Percentiles rank a stretch among this genome's conserved stretches.
phyloP scores from a whole-genome alignment of 2,113 vertebrate species.

The Archilochus colubris region DNA sequence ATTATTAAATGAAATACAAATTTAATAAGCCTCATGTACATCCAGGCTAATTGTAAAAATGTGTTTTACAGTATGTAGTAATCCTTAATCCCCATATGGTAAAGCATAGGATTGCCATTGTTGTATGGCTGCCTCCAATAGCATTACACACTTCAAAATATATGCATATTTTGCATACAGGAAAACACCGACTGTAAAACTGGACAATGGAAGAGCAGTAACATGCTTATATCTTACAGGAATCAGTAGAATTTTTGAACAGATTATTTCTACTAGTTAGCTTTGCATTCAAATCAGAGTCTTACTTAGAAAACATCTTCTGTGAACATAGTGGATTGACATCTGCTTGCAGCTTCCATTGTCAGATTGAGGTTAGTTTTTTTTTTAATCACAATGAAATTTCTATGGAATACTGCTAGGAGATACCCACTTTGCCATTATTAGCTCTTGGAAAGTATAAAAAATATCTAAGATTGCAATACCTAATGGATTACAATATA shows the following conservation, averaged over 20 bases:
- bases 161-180: neutral
- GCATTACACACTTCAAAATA: neutral
- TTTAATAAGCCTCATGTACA: neutral
- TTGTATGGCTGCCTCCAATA: neutral
- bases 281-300: neutral
- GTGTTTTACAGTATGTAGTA: neutral
- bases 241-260: neutral
- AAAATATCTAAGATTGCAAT: conserved; percentile 42
- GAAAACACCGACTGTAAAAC: neutral
- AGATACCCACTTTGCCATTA: conserved; percentile 15
- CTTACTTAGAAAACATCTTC: neutral
- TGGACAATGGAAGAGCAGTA: neutral
- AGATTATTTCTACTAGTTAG: neutral
- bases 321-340: neutral
- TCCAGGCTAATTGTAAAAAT: neutral
- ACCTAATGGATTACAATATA: conserved; percentile 8
- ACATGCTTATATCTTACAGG: neutral
- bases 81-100: neutral
- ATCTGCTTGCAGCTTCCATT: neutral
- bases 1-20: conserved; percentile 28
- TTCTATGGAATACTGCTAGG: neutral
- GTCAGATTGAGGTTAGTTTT: neutral
- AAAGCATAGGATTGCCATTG: neutral
- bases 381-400: neutral
- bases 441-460: conserved; percentile 26